Percentiles rank a stretch among this genome's conserved stretches.
phyloP scores from a whole-genome alignment of 2,888 invertebrate genomes.

The Exocentrus adspersus region DNA sequence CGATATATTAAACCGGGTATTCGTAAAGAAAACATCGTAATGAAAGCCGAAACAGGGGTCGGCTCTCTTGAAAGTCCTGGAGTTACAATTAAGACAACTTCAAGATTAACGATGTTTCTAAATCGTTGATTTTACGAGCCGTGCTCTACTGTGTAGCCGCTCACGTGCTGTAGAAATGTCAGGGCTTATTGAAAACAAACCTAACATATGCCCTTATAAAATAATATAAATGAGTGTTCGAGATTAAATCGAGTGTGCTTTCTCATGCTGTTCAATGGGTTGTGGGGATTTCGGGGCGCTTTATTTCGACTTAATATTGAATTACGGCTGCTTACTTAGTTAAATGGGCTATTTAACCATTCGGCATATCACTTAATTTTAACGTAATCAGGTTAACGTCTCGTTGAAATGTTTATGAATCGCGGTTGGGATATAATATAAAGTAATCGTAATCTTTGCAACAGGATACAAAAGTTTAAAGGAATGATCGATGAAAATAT shows the following conservation, averaged over 20 bases:
- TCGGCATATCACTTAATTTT: conserved; percentile 3
- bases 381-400: neutral
- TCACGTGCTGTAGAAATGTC: conserved; percentile 46
- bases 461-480: too few species aligned
- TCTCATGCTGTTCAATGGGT: conserved; percentile 9
- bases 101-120: conserved; percentile 56
- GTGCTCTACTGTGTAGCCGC: conserved; percentile 38
- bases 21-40: conserved; percentile 13
- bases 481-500: too few species aligned
- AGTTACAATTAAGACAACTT: conserved; percentile 56
- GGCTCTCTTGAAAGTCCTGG: conserved; percentile 48
- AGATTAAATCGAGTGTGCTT: conserved; percentile 12
- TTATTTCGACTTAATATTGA: conserved; percentile 11
- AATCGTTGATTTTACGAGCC: conserved; percentile 53
- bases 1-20: neutral
- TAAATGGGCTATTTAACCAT: conserved; percentile 12
- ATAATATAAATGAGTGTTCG: conserved; percentile 14
- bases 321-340: neutral
- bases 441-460: too few species aligned
- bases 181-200: conserved; percentile 46
- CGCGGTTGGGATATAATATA: too few species aligned
- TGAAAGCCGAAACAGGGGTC: conserved; percentile 47
- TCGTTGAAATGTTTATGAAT: too few species aligned
- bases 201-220: conserved; percentile 34
- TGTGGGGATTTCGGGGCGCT: neutral